Evolutionary conservation across 2,113 vertebrate species (phyloP), one percentile per base, ranked within the genome.

Genomic region (Pygoscelis adeliae): DNA sequence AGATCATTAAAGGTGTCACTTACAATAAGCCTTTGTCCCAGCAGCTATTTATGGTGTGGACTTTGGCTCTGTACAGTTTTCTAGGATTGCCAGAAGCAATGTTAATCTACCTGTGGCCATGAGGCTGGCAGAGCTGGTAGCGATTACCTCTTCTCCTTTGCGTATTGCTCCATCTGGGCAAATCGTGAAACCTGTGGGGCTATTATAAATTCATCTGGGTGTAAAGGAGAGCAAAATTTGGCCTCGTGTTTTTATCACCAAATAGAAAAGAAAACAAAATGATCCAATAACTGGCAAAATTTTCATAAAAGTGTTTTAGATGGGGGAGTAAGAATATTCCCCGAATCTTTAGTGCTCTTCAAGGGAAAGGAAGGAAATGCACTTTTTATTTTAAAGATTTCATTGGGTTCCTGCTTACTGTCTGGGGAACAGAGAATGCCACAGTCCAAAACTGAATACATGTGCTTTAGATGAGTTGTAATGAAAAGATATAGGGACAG

Each of bases 11-110:
- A 87, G 73, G 89, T 95, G 90, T 94, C 84, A 2, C 73, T 91
- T 96, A 85, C 78, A 94, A 88, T 90, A 87, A 6, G 26, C 50
- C 74, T 90, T 96, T 96, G 91, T 95, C 89, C 65, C 81, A 52
- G 62, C 47, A 90, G 78, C 91, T 96, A 83, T 96, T 90, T 92
- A n/a, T 86, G 58, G 74, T 58, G 25, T 36, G 55, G 78, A 23
- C 62, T 85, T 95, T 40, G 34, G 61, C 80, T 89, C 53, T 52
- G 40, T 49, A 42, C 42, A 13, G 67, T 62, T 91, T 96, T 89
- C 90, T 74, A 69, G 81, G 69, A 44, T 67, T 91, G 72, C 56
- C 56, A 79, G 65, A 63, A 85, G 70, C 25, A 52, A 42, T 66
- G 69, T 72, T 91, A 46, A 56, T 77, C 49, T 65, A 50, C 88